Base-by-base conservation (phyloP, 1,140 invertebrate genomes). In the Drosophila elegans region DNA sequence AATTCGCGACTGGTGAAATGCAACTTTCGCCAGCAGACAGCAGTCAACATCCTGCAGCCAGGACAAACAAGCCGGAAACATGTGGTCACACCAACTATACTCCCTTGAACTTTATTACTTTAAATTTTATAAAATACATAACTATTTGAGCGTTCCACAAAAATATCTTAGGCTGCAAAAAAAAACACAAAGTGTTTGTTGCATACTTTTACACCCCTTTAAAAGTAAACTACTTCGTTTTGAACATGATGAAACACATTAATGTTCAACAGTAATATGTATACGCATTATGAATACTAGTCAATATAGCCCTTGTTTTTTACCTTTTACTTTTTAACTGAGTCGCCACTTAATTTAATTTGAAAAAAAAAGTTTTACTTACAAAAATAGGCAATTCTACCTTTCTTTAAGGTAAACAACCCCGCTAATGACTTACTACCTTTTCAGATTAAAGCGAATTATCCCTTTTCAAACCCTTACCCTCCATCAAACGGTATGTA, bases 41-140 rank as follows among this genome's bases (percentile, higher is more conserved):
- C 56, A 44, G 52, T 45, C 55, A 39, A 55, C 49, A 55, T 61
- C 61, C 56, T 73, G 55, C 49, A 51, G 64, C 57, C 13, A 63
- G 78, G 49, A 61, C 71, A 89, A 88, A 80, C 71, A 83, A 89
- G 52, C 71, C 76, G 80, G 72, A 83, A 83, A 61, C 72, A 68
- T 68, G 80, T 32, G 48, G 62, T 61, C 62, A 67, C 62, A 61
- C 34, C 48, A 10, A 53, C 52, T 56, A 39, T 11, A 54, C 16
- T 6, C 41, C 55, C 57, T 48, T 45, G 42, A 54, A 48, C 54
- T 62, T 42, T 29, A 46, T 5, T 10, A n/a, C 48, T 32, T 5
- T 32, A 21, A 21, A 21, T 21, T 21, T 21, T 1, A 21, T 21
- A 21, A 21, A 21, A 21, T 21, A 21, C 16, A 21, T 21, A 21